Evolutionary conservation across 2,888 invertebrate species (phyloP), one percentile per base, ranked within the genome.

Genomic region (Monoplex corrugatus): DNA sequence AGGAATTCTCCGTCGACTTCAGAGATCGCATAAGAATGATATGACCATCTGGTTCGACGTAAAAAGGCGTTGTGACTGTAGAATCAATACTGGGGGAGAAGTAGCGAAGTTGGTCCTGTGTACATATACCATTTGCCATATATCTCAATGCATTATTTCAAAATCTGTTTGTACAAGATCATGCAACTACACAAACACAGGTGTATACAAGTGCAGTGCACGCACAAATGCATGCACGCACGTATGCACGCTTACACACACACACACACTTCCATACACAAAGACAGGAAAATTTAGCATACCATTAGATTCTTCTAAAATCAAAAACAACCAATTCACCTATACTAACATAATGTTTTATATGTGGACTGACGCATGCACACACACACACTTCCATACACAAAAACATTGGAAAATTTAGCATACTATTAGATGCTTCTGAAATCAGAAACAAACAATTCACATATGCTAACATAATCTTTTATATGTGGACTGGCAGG

Each of bases 21-120:
- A 88, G 83, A 19, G 35, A 23, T 63, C 88, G 83, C 83, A 88
- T 28, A 23, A 88, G 82, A 43, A 63, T 35, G 80, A 88, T 40
- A 35, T 57, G 40, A 16, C 88, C 82, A 44, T 43, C 35, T 6
- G 38, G 6, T 28, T 38, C 32, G 32, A 88, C 88, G 10, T 68
- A 88, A 57, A 88, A 88, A 0, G 88, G 68, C 10, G 68, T 68
- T 45, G 16, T 2, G 5, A 83, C 43, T 2, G n/a, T n/a, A 0
- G 23, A 2, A 38, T 68, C 63, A 0, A 68, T 82, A 43, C 57
- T 83, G 38, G 40, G 10, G 8, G 78, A 35, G 78, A 40, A 78
- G 72, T 23, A 85, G 16, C 78, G 68, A 44, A 89, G 84, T 45
- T 50, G 35, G 80, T 89, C 89, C 89, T 89, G 87, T 13, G 43